Percentiles rank a stretch among this genome's conserved stretches.
Conservation (phyloP, 2,113 vertebrate genomes). For the Brevimyrus niger region DNA sequence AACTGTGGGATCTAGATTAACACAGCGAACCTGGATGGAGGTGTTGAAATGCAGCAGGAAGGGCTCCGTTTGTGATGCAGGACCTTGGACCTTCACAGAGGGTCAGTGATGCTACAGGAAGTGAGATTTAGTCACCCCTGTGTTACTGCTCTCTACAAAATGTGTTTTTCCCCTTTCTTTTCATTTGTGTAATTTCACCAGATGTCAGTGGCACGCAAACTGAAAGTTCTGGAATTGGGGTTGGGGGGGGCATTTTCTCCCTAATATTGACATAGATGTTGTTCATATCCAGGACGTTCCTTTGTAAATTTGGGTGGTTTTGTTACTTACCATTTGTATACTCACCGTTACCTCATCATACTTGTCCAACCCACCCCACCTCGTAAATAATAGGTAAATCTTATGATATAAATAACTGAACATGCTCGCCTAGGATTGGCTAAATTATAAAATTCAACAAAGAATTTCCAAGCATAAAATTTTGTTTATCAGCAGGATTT, state of each 20-base stretch:
- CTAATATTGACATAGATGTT: not conserved
- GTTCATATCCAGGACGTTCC: not conserved
- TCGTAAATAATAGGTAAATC: slow-evolving; percentile 31
- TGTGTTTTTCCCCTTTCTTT: not conserved
- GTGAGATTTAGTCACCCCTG: not conserved
- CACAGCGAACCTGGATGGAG: not conserved
- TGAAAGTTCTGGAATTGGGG: not conserved
- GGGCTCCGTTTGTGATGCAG: not conserved
- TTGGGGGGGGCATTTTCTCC: not conserved
- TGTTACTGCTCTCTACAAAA: not conserved
- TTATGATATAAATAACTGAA: slow-evolving; percentile 12
- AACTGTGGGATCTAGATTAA: not conserved
- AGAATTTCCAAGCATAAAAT: slow-evolving; percentile 31
- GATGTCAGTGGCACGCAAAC: not conserved
- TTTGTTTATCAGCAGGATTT: slow-evolving; percentile 27
- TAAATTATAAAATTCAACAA: slow-evolving; percentile 49
- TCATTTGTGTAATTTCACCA: not conserved
- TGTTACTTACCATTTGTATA: not conserved
- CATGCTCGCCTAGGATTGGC: not conserved
- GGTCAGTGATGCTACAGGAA: not conserved
- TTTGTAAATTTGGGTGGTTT: slow-evolving; percentile 32
- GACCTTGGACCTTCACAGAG: not conserved
- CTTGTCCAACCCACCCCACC: not conserved
- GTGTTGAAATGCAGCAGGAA: not conserved
- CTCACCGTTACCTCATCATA: slow-evolving; percentile 32